Conservation (phyloP, 2,888 invertebrate species). For the Drosophila helvetica region DNA sequence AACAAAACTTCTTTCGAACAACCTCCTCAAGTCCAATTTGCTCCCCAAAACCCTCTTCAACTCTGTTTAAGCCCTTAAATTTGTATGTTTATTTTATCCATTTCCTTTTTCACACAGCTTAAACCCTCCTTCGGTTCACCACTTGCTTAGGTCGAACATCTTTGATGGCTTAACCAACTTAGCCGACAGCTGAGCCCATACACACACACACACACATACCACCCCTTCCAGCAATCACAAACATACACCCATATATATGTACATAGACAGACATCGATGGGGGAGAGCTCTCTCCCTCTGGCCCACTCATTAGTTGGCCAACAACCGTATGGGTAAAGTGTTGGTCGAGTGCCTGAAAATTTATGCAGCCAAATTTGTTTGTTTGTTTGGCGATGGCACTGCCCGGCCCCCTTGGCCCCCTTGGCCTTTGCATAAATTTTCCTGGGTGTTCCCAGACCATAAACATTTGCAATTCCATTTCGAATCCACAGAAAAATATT, state of each 20-base stretch:
- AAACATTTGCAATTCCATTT: conserved; percentile 66
- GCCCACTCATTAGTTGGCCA: conserved; percentile 42
- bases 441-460: conserved; percentile 26
- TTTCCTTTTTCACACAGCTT: neutral
- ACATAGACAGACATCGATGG: neutral
- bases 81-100: neutral
- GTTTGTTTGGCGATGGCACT: conserved; percentile 49
- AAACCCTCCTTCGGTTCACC: neutral
- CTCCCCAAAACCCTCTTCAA: neutral
- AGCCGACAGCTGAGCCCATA: conserved; percentile 14
- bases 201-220: conserved; percentile 14
- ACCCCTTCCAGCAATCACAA: neutral
- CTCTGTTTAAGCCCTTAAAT: neutral
- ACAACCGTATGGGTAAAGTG: conserved; percentile 36
- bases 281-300: neutral
- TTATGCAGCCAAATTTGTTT: conserved; percentile 69
- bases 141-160: neutral
- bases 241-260: neutral
- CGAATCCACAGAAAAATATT: conserved; percentile 62
- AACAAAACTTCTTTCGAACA: neutral
- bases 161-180: conserved; percentile 38
- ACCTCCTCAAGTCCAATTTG: neutral
- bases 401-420: neutral
- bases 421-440: conserved; percentile 31
- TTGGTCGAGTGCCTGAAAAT: conserved; percentile 40